A percentile compares a stretch with the other conserved stretches of the same genome.
phyloP scores from a whole-genome alignment of 1,140 invertebrate genomes.

The Danaus plexippus region DNA sequence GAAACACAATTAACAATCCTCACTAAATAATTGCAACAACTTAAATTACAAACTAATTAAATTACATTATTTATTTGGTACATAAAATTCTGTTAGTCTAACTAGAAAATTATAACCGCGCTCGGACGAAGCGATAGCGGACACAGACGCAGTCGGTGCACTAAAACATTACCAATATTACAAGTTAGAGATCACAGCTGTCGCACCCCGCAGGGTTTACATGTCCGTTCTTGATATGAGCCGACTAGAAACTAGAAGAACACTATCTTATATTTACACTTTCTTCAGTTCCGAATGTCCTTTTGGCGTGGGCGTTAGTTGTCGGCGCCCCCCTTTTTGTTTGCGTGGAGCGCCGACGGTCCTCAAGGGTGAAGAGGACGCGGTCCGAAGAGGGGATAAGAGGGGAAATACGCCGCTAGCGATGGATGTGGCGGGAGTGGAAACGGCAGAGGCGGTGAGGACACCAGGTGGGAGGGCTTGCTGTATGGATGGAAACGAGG shows the following conservation, averaged over 20 bases:
- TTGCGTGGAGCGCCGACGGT: constrained; percentile 68
- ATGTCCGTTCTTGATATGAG: constrained; percentile 64
- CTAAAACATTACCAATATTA: constrained; percentile 59
- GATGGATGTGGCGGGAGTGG: constrained; percentile 78
- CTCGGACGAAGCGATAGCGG: constrained; percentile 39
- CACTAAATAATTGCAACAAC: constrained; percentile 63
- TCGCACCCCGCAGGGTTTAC: constrained; percentile 47
- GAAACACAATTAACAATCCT: constrained; percentile 68
- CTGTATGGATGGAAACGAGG: constrained; percentile 89
- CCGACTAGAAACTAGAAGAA: constrained; percentile 57
- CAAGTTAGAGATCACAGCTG: constrained; percentile 70
- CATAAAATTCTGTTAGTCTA: constrained; percentile 67
- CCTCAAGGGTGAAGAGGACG: constrained; percentile 77
- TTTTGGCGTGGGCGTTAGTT: constrained; percentile 68
- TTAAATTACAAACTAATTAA: constrained; percentile 57
- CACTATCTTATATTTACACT: constrained; percentile 63
- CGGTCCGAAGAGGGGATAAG: constrained; percentile 89
- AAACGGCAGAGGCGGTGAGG: constrained; percentile 74
- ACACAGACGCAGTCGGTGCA: constrained; percentile 45
- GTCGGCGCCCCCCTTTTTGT: constrained; percentile 70
- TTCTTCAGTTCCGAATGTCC: constrained; percentile 54
- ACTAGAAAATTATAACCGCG: constrained; percentile 57
- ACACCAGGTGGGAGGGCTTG: constrained; percentile 77
- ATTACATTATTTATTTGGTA: constrained; percentile 66
- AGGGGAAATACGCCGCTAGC: constrained; percentile 84